Evolutionary conservation across 1,140 invertebrate species (phyloP), one percentile per base, ranked within the genome.

Genomic region (Octopus sinensis): DNA sequence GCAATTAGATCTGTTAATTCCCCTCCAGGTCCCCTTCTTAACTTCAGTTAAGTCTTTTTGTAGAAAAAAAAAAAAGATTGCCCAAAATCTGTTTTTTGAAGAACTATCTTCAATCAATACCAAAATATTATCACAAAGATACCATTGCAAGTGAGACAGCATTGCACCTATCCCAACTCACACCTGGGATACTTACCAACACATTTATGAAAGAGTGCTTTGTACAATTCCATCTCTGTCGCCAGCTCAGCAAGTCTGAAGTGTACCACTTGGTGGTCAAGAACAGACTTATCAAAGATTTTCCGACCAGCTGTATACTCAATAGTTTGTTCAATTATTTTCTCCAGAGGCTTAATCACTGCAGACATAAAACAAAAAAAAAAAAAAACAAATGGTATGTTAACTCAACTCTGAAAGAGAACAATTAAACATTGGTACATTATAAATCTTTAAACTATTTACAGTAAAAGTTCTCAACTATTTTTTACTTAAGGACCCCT

Each of bases 171-270:
- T 43, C 30, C 3, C 30, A 43, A 43, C 30, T 43, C 30, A 43
- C 30, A 43, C 30, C 30, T 71, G 7, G 53, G 53, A 9, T n/a
- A 83, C 86, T 84, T 86, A 92, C 91, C 87, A 12, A 91, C 90
- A 80, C 92, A 88, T 83, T 90, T 86, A 86, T 93, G 93, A 10
- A 91, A 82, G 54, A 93, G 83, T 6, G 92, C 88, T 81, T 91
- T 80, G 51, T 93, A 82, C 10, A 89, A 80, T 86, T 93, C 93
- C 43, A 93, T 86, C 86, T 93, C 93, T 52, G 92, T 92, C 17
- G 90, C 87, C 75, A 93, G 84, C 86, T 93, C 93, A 76, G 93
- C 93, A 75, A 93, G 86, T 51, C 86, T 86, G 86, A 91, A 94
- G 79, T 93, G 92, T 30, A 93, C 90, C 5, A 85, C 82, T 87